Conservation (phyloP, 2,113 vertebrate genomes). For the Gallinago jamesoni region DNA sequence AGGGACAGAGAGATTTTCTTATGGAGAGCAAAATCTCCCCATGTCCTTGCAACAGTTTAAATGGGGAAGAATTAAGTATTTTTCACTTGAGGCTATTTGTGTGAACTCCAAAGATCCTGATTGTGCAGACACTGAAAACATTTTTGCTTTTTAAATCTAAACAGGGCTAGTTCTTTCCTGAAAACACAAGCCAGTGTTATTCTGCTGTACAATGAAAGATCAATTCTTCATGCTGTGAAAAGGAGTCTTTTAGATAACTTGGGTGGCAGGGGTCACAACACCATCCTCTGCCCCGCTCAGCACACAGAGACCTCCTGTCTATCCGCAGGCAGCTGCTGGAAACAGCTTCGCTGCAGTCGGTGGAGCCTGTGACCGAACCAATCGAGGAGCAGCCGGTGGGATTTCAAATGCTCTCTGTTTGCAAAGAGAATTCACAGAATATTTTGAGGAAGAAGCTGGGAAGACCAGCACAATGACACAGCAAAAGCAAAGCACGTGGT, state of each 20-base stretch:
- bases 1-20: background rate
- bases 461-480: background rate
- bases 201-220: slow-evolving; percentile 7
- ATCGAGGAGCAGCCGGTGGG: background rate
- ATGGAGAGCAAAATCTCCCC: background rate
- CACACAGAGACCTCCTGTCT: slow-evolving; percentile 22
- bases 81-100: background rate
- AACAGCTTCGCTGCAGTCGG: background rate
- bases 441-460: background rate
- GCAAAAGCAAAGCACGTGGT: background rate
- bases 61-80: background rate
- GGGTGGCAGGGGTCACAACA: background rate
- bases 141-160: slow-evolving; percentile 16
- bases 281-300: background rate
- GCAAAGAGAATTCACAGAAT: background rate
- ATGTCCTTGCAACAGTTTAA: background rate
- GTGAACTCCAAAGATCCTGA: background rate
- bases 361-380: background rate
- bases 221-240: background rate
- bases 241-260: background rate
- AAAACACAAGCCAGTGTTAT: slow-evolving; percentile 9
- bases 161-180: background rate
- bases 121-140: background rate
- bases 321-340: background rate
- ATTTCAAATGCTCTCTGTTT: slow-evolving; percentile 7